Percentiles rank a stretch among this genome's conserved stretches.
phyloP scores from a whole-genome alignment of 2,888 invertebrate species.

The Ramazzottius varieornatus region DNA sequence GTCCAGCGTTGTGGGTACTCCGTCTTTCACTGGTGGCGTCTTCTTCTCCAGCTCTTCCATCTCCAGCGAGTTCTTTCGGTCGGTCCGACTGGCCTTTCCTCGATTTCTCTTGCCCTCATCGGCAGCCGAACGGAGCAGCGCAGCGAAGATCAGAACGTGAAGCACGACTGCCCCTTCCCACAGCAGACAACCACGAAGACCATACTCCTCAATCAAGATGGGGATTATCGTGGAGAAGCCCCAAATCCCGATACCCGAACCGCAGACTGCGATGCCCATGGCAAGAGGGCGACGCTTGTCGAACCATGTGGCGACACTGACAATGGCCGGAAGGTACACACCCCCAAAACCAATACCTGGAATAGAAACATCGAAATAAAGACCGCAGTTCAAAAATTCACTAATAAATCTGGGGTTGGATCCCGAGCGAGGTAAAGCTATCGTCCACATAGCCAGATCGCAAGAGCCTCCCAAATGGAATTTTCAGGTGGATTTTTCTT shows the following conservation, averaged over 20 bases:
- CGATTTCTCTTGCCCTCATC: background rate
- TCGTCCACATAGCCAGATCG: too few relatives aligned
- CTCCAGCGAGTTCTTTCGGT: background rate
- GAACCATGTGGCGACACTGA: constrained; percentile 1
- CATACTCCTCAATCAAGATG: background rate
- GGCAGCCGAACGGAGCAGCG: background rate
- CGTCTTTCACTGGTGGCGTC: background rate
- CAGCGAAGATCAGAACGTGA: background rate
- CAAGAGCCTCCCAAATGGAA: too few relatives aligned
- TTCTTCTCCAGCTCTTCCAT: background rate
- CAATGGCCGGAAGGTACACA: background rate
- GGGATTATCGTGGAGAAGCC: background rate
- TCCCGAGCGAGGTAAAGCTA: too few relatives aligned
- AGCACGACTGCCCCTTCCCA: background rate
- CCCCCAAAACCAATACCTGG: background rate
- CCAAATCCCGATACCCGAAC: background rate
- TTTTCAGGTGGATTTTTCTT: too few relatives aligned
- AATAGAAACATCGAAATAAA: too few relatives aligned
- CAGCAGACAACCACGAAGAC: background rate
- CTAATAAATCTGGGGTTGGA: too few relatives aligned
- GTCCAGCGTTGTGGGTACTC: background rate
- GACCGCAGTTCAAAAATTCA: too few relatives aligned
- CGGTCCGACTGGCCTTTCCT: background rate
- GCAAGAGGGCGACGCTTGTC: background rate
- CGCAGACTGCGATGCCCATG: background rate